A percentile compares a stretch with the other conserved stretches of the same genome.
Evolutionary conservation across 2,797 vertebrate genomes (phyloP).

Genomic region (Cossypha niveicapilla): DNA sequence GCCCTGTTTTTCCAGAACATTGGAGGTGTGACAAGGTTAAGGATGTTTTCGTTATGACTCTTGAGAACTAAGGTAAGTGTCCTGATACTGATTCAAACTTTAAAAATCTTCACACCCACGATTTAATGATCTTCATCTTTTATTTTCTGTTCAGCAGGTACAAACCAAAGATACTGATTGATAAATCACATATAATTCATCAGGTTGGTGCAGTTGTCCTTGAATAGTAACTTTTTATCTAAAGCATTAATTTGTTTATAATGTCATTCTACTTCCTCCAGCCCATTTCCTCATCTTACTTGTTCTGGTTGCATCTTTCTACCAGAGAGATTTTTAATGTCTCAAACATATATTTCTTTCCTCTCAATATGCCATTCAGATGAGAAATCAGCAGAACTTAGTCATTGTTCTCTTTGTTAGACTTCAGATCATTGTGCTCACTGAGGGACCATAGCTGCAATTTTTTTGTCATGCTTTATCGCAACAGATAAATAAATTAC

Average conservation of each 20-base stretch:
- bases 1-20: not conserved
- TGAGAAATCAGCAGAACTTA: not conserved
- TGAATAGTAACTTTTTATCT: not conserved
- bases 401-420: not conserved
- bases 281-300: not conserved
- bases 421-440: not conserved
- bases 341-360: not conserved
- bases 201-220: not conserved
- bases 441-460: not conserved
- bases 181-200: not conserved
- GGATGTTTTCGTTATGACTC: not conserved
- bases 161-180: not conserved
- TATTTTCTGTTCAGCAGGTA: not conserved
- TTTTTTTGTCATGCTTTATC: not conserved
- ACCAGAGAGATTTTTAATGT: not conserved
- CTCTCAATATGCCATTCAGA: not conserved
- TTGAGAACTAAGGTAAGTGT: not conserved
- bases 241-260: not conserved
- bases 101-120: not conserved
- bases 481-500: not conserved
- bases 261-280: not conserved
- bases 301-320: not conserved
- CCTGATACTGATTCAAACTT: not conserved
- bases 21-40: not conserved
- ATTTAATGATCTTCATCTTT: not conserved